phyloP scores from a whole-genome alignment of 2,888 invertebrate genomes.

The Dendrolimus houi region DNA sequence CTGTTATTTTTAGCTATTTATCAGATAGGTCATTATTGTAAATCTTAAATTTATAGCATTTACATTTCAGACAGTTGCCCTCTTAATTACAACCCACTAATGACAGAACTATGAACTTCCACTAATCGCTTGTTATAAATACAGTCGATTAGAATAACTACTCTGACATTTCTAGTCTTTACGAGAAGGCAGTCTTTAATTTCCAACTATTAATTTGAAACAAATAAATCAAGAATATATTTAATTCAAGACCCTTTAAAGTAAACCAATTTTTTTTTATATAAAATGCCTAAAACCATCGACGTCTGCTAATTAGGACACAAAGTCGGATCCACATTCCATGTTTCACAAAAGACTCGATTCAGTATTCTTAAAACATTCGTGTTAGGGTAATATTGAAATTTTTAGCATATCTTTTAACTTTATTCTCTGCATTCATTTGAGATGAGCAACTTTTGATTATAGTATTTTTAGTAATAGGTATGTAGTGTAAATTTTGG shows the following conservation, averaged over 20 bases:
- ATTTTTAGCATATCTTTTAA: neutral
- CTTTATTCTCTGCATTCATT: neutral
- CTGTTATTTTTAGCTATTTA: too few species aligned
- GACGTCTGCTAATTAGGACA: neutral
- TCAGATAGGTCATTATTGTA: too few species aligned
- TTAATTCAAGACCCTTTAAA: too few species aligned
- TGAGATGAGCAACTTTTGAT: too few species aligned
- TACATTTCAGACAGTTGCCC: neutral
- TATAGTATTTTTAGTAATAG: too few species aligned
- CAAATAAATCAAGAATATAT: too few species aligned
- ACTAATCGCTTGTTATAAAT: neutral
- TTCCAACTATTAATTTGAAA: neutral
- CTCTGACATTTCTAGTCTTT: neutral
- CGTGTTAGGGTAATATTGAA: neutral
- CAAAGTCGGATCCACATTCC: neutral
- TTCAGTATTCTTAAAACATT: neutral
- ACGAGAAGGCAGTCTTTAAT: neutral
- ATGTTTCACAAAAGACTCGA: neutral
- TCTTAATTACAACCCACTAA: conserved; percentile 7
- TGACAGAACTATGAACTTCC: neutral
- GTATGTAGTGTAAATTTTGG: too few species aligned
- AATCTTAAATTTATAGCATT: too few species aligned
- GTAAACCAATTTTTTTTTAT: too few species aligned
- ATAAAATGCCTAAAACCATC: neutral
- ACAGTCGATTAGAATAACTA: neutral